Evolutionary conservation across 2,888 invertebrate genomes (phyloP).

Genomic region (Crepidodera aurea): DNA sequence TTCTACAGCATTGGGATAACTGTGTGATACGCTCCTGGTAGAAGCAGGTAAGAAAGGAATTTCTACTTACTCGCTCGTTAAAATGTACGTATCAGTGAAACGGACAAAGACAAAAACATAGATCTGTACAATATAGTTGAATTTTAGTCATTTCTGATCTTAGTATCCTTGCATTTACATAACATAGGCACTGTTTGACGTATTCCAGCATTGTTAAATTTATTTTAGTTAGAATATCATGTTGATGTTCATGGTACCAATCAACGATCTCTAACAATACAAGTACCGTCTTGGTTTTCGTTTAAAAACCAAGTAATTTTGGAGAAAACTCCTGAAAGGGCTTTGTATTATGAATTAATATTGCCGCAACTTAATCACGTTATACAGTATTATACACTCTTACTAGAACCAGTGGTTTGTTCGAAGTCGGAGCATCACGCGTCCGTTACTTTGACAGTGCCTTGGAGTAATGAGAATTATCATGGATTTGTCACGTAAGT

Average conservation of each 20-base stretch:
- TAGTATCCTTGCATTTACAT: no score
- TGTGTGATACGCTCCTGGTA: no score
- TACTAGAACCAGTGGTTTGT: conserved; percentile 65
- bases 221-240: conserved; percentile 68
- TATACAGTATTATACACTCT: conserved; percentile 69
- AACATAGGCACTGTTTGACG: no score
- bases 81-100: no score
- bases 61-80: no score
- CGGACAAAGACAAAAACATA: no score
- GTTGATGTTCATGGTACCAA: conserved; percentile 70
- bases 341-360: conserved; percentile 69
- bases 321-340: conserved; percentile 66
- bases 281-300: conserved; percentile 53
- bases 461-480: conserved; percentile 72
- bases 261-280: conserved; percentile 51
- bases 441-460: conserved; percentile 69
- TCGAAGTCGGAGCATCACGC: conserved; percentile 65
- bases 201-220: neutral
- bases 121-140: no score
- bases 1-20: no score
- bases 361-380: conserved; percentile 67
- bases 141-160: no score
- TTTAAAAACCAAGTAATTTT: conserved; percentile 59
- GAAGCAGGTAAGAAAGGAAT: no score
- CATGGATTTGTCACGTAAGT: conserved; percentile 70